phyloP scores from a whole-genome alignment of 2,888 invertebrate genomes.

The Taenaris catops region DNA sequence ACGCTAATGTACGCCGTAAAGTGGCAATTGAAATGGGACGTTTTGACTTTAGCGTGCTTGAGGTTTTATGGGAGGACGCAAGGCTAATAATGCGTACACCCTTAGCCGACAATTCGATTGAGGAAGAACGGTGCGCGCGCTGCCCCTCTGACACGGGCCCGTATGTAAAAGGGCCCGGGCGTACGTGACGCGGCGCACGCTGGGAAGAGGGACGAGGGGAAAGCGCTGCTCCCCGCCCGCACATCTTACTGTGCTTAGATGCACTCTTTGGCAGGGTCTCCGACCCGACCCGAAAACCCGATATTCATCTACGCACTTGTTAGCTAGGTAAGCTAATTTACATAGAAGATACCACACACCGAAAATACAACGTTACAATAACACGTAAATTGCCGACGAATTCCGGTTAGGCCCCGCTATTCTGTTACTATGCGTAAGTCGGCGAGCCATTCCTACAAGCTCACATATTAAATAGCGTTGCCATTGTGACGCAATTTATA shows the following conservation, averaged over 20 bases:
- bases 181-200: constrained; percentile 60
- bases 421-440: constrained; percentile 50
- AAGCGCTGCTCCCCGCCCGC: constrained; percentile 44
- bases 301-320: constrained; percentile 5
- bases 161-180: constrained; percentile 51
- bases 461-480: constrained; percentile 38
- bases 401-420: constrained; percentile 60
- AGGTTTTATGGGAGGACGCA: constrained; percentile 33
- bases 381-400: constrained; percentile 43
- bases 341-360: constrained; percentile 9
- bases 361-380: constrained; percentile 11
- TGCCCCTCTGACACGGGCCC: constrained; percentile 42
- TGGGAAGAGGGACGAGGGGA: constrained; percentile 40
- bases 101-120: constrained; percentile 58
- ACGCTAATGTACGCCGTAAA: constrained; percentile 21
- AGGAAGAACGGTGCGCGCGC: constrained; percentile 54
- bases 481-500: constrained; percentile 42
- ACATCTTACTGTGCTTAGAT: constrained; percentile 54
- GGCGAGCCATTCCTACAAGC: constrained; percentile 36
- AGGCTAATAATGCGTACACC: constrained; percentile 66
- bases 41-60: constrained; percentile 21
- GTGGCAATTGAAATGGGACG: constrained; percentile 24
- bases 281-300: constrained; percentile 27
- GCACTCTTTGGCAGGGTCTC: constrained; percentile 51
- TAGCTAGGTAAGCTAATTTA: constrained; percentile 10